phyloP scores from a whole-genome alignment of 2,797 vertebrate genomes.

The Calcarius lapponicus region DNA sequence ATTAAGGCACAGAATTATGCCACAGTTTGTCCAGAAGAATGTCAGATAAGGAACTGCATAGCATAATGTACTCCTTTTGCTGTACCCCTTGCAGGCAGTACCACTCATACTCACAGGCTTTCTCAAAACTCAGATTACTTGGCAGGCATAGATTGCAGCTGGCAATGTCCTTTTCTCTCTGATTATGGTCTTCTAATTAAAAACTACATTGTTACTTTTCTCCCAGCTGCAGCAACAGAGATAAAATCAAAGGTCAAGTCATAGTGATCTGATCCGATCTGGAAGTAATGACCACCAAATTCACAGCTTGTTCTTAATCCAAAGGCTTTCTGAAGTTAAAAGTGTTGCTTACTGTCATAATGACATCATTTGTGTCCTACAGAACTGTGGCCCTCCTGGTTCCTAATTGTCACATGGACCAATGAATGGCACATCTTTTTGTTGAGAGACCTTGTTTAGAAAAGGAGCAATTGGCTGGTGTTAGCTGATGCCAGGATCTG shows the following conservation, averaged over 20 bases:
- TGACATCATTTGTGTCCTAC: neutral
- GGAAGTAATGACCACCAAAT: neutral
- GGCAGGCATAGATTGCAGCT: neutral
- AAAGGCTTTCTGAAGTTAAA: neutral
- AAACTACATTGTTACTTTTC: neutral
- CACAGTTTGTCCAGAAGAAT: constrained; percentile 22
- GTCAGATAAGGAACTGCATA: constrained; percentile 17
- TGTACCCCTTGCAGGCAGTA: neutral
- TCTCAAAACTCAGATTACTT: neutral
- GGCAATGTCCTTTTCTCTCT: neutral
- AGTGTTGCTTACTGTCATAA: neutral
- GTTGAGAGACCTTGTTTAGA: neutral
- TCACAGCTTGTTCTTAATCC: neutral
- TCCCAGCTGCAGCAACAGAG: neutral
- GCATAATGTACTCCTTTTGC: neutral
- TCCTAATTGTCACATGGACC: neutral
- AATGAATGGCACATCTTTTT: neutral
- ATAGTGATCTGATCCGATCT: neutral
- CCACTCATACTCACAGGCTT: neutral
- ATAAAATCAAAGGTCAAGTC: constrained; percentile 11
- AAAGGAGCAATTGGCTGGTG: neutral
- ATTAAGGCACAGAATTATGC: constrained; percentile 22
- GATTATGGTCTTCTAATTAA: neutral
- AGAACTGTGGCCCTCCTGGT: neutral
- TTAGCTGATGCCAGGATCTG: neutral